Evolutionary conservation across 2,797 vertebrate species (phyloP).

Genomic region (Myoxocephalus aenaeus): DNA sequence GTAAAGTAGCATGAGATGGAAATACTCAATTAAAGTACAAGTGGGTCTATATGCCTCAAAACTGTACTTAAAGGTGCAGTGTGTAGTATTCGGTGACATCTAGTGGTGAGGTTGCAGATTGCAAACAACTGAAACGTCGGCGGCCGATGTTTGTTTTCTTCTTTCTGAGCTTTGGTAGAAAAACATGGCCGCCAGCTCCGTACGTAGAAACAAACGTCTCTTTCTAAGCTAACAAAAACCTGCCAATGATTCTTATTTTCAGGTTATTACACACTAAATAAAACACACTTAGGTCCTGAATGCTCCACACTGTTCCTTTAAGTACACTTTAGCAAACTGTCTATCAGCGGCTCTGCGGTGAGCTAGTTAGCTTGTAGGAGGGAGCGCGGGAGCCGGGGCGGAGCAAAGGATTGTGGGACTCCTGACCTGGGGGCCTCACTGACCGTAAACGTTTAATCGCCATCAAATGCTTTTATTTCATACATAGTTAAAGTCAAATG

Average conservation of each 20-base stretch:
- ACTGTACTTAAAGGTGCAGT: neutral
- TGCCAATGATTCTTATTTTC: neutral
- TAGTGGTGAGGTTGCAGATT: neutral
- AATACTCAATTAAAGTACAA: neutral
- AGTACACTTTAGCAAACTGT: neutral
- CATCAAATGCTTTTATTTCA: neutral
- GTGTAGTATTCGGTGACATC: neutral
- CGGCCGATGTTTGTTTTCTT: too few relatives aligned
- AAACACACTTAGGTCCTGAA: neutral
- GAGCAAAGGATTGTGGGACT: constrained; percentile 44
- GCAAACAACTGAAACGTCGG: neutral
- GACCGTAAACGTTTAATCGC: neutral
- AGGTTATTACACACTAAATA: neutral
- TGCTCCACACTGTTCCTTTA: neutral
- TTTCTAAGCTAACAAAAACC: too few relatives aligned
- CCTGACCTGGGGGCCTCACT: neutral
- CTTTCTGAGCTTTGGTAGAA: too few relatives aligned
- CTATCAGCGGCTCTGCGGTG: constrained; percentile 62
- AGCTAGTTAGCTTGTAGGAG: constrained; percentile 56
- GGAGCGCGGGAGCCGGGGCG: constrained; percentile 44
- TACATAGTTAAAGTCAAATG: neutral
- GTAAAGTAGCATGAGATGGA: neutral
- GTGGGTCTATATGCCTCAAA: neutral
- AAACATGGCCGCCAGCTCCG: too few relatives aligned
- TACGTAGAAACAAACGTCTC: too few relatives aligned